phyloP scores from a whole-genome alignment of 2,797 vertebrate genomes.

The Sebastes jordani region DNA sequence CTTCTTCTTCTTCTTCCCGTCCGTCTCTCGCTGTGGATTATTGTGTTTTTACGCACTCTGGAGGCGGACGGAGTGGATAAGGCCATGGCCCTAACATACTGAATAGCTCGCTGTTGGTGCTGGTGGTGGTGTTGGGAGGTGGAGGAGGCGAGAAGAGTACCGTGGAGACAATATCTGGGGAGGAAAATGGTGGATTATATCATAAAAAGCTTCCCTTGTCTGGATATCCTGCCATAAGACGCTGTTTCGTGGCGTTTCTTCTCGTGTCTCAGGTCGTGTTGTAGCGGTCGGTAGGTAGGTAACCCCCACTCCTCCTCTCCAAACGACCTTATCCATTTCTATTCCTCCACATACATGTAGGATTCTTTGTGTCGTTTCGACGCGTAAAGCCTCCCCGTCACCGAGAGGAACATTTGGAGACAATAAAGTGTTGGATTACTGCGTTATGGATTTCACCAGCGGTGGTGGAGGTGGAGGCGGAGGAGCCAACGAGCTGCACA shows the following conservation, averaged over 20 bases:
- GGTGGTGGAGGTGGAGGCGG: slow-evolving; percentile 77
- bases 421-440: slow-evolving; percentile 48
- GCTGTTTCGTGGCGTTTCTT: neutral
- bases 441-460: slow-evolving; percentile 88
- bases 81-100: slow-evolving; percentile 81
- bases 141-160: slow-evolving; percentile 57
- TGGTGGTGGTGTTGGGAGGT: neutral
- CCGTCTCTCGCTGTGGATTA: slow-evolving; percentile 62
- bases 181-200: slow-evolving; percentile 75
- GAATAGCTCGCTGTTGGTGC: slow-evolving; percentile 74
- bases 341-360: slow-evolving; percentile 30
- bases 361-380: slow-evolving; percentile 2
- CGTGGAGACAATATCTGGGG: slow-evolving; percentile 68
- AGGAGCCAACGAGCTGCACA: slow-evolving; percentile 86
- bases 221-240: slow-evolving; percentile 37
- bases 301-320: slow-evolving; percentile 24
- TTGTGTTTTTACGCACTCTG: slow-evolving; percentile 26
- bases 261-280: slow-evolving; percentile 58
- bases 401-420: slow-evolving; percentile 24
- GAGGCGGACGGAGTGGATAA: slow-evolving; percentile 70
- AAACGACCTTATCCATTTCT: slow-evolving; percentile 40
- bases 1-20: neutral
- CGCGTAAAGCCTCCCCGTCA: neutral
- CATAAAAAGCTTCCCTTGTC: slow-evolving; percentile 11
- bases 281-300: slow-evolving; percentile 49